Evolutionary conservation across 2,113 vertebrate species (phyloP).

Genomic region (Nycticryphes semicollaris): DNA sequence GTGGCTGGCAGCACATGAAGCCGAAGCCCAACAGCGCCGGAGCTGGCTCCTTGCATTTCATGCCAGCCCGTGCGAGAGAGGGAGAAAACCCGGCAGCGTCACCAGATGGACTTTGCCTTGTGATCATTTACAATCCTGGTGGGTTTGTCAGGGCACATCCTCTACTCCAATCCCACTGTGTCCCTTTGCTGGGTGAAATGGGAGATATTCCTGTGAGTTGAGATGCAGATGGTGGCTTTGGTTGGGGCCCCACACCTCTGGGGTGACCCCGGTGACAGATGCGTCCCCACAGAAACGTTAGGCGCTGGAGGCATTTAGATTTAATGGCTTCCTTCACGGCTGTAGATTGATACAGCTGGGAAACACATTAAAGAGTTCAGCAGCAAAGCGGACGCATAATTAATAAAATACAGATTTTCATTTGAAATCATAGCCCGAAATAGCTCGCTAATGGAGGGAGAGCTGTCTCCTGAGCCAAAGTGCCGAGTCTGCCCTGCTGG

Average conservation of each 20-base stretch:
- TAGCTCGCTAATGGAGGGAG: slow-evolving; percentile 14
- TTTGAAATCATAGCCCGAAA: slow-evolving; percentile 62
- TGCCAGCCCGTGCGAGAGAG: not conserved
- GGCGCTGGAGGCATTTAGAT: not conserved
- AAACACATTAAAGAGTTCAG: slow-evolving; percentile 49
- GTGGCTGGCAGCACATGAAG: slow-evolving; percentile 18
- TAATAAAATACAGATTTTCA: slow-evolving; percentile 74
- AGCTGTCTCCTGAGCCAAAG: not conserved
- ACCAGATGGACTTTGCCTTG: slow-evolving; percentile 41
- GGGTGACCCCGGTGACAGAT: not conserved
- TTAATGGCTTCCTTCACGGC: not conserved
- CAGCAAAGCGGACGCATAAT: slow-evolving; percentile 61
- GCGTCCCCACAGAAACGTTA: not conserved
- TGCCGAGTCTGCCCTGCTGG: not conserved
- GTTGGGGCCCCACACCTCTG: accelerated
- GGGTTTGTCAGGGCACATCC: not conserved
- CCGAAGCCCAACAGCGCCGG: not conserved
- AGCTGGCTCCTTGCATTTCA: not conserved
- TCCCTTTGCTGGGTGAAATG: not conserved
- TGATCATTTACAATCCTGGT: not conserved
- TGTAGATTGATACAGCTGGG: slow-evolving; percentile 55
- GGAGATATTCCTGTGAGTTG: not conserved
- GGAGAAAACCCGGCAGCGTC: not conserved
- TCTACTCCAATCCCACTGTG: accelerated
- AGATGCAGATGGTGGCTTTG: not conserved